A percentile compares a stretch with the other conserved stretches of the same genome.
These are phyloP conservation scores for Cydia strobilella DNA, from an alignment of 1,140 invertebrate species.

Conservation along the genomic window DNA sequence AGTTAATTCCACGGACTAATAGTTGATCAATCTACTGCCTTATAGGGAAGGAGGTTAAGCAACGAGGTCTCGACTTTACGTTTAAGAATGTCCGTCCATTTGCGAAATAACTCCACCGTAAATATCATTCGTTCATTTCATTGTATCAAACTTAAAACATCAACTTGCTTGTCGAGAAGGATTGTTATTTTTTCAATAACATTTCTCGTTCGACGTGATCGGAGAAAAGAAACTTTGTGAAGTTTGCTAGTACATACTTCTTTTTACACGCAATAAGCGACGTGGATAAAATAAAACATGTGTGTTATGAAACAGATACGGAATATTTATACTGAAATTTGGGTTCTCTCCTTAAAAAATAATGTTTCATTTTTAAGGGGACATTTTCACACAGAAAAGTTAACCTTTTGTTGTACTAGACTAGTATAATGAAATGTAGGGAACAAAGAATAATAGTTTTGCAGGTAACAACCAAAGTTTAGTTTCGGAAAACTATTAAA, in stretches of 20 bases:
- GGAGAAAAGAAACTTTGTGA: neutral
- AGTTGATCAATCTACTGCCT: slow-evolving; percentile 4
- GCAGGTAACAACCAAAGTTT: too few relatives aligned
- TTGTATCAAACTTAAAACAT: neutral
- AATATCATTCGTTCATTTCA: slow-evolving; percentile 9
- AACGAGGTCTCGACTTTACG: slow-evolving; percentile 11
- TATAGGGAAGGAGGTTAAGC: slow-evolving; percentile 5
- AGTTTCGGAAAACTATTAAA: too few relatives aligned
- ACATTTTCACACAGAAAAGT: too few relatives aligned
- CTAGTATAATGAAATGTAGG: too few relatives aligned
- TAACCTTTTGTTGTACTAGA: too few relatives aligned
- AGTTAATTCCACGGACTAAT: neutral
- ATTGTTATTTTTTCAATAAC: slow-evolving; percentile 6
- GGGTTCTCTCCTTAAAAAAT: too few relatives aligned
- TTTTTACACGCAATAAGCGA: neutral
- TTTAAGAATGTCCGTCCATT: slow-evolving; percentile 3
- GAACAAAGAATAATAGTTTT: too few relatives aligned
- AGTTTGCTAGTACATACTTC: slow-evolving; percentile 3
- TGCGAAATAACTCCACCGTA: neutral
- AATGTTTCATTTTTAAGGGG: too few relatives aligned
- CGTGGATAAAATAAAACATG: too few relatives aligned
- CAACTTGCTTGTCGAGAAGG: neutral
- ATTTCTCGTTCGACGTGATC: neutral
- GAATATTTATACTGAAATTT: too few relatives aligned
- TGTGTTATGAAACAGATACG: too few relatives aligned